Evolutionary conservation across 2,797 vertebrate genomes (phyloP), one percentile per base, ranked within the genome.

Genomic region (Schizothorax lantsangensis): DNA sequence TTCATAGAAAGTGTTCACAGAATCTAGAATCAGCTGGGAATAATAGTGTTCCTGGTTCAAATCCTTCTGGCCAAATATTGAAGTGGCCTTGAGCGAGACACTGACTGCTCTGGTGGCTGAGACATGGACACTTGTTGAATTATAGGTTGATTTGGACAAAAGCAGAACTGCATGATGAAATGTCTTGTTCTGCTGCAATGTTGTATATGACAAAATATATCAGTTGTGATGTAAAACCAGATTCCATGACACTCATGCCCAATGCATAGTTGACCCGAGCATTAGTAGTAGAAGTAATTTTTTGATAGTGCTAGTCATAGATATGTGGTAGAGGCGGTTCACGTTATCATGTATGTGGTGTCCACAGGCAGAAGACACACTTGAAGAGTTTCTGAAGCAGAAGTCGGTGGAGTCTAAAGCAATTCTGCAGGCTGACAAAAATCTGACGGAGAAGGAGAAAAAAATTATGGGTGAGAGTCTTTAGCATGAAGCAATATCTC

Each of bases 391-490:
- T 80, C 54, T 91, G 49, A 88, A 66, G 38, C 81, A 86, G 19
- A 91, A 87, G 84, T 79, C 11, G 52, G 36, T 64, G 4, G 91
- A 91, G 15, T 88, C 89, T 14, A 89, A 87, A 0, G 45, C 89
- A 11, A 86, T 92, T 81, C 78, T 91, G 17, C 89, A 91, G 66
- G 88, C 88, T 62, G 91, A 92, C 64, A 74, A 88, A 1, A 86
- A 87, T 40, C 80, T 92, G 38, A 87, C 64, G 4, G 90, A 92
- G 64, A 68, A 69, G 14, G 89, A 92, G 54, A 91, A 88, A 77
- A 85, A 86, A n/a, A 81, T 90, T 36, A 72, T 84, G 1, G 89
- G 91, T 91, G 26, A 81, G 84, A 86, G 83, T 15, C 1, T 26
- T 57, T 7, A 43, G 10, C 43, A 71, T 52, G 21, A 21, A 72